Conservation (phyloP, 2,888 invertebrate species). For the Endotricha flammealis region DNA sequence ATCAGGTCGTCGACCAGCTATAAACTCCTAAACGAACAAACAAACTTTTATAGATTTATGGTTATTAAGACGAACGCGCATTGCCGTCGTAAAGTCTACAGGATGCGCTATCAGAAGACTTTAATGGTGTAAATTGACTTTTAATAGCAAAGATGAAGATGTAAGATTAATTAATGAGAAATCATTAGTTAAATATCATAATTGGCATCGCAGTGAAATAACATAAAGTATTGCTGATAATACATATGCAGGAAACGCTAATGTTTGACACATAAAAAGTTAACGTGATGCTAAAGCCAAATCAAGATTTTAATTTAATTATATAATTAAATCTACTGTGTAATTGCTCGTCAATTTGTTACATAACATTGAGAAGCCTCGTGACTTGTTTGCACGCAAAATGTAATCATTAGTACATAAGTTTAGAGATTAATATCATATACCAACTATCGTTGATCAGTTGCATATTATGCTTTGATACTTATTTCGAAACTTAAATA, state of each 20-base stretch:
- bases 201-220: neutral
- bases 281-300: no score
- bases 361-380: constrained; percentile 22
- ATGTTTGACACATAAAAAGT: no score
- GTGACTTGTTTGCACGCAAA: constrained; percentile 42
- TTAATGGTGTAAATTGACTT: neutral
- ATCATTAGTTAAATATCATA: neutral
- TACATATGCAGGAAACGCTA: neutral
- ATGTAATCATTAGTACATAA: constrained; percentile 33
- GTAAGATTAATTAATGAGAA: neutral
- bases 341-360: neutral
- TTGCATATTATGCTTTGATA: constrained; percentile 2
- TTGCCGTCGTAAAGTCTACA: neutral
- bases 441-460: constrained; percentile 32
- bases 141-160: no score
- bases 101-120: neutral
- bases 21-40: constrained; percentile 1
- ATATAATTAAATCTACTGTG: no score
- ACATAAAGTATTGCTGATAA: neutral
- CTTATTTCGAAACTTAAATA: neutral
- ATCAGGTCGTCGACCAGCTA: constrained; percentile 3
- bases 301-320: no score
- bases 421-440: constrained; percentile 29
- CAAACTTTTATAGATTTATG: neutral
- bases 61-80: neutral